Conservation (phyloP, 2,113 vertebrate genomes). For the Ondatra zibethicus region DNA sequence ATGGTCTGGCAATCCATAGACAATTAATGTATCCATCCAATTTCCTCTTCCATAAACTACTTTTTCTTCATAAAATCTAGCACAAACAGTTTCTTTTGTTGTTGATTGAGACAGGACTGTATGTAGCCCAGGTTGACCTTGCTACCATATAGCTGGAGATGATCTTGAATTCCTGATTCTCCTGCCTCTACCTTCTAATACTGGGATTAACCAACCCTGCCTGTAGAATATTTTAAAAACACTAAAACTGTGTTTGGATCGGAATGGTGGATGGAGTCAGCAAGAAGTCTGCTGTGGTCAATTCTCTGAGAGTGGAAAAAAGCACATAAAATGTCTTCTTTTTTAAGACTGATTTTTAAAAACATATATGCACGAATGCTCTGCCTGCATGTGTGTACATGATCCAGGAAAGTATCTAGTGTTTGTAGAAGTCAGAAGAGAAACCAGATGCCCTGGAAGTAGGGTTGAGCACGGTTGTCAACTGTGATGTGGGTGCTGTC, state of each 20-base stretch:
- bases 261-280: background rate
- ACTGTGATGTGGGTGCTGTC: background rate
- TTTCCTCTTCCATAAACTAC: background rate
- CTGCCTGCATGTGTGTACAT: no score
- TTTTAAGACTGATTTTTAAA: background rate
- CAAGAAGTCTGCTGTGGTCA: background rate
- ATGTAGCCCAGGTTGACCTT: background rate
- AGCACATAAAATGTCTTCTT: background rate
- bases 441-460: no score
- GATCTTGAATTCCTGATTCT: background rate
- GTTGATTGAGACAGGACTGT: background rate
- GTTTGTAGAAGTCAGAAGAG: background rate
- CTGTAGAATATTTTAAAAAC: background rate
- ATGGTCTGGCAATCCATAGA: no score
- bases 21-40: background rate
- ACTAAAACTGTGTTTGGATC: background rate
- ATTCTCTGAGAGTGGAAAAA: constrained; percentile 14
- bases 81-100: background rate
- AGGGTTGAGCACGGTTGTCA: background rate
- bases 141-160: background rate
- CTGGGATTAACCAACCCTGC: background rate
- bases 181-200: background rate
- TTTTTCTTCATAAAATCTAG: background rate
- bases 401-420: background rate
- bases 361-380: background rate